phyloP scores from a whole-genome alignment of 2,888 invertebrate species.

The Nomada ruficornis region DNA sequence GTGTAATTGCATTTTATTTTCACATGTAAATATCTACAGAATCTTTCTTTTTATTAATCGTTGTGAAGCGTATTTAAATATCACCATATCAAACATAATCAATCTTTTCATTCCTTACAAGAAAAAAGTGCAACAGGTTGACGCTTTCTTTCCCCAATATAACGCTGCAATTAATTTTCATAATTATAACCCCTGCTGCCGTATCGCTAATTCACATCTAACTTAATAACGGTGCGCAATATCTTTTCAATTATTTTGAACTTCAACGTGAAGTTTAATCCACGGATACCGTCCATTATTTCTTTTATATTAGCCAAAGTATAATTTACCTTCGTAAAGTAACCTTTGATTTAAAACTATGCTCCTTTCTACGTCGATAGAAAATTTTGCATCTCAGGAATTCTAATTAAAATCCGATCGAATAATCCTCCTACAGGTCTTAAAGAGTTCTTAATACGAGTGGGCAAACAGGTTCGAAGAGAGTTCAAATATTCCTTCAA shows the following conservation, averaged over 20 bases:
- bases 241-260: too few relatives aligned
- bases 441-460: constrained; percentile 25
- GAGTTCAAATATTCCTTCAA: constrained; percentile 23
- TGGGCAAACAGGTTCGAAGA: constrained; percentile 1
- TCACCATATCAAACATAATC: neutral
- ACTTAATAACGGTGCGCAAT: neutral
- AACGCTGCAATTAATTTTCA: neutral
- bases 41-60: too few relatives aligned
- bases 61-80: too few relatives aligned
- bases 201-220: neutral
- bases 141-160: constrained; percentile 15
- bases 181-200: too few relatives aligned
- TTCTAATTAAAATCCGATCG: constrained; percentile 33
- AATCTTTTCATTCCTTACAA: constrained; percentile 11
- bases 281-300: neutral
- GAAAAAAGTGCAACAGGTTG: constrained; percentile 49
- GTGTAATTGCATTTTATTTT: too few relatives aligned
- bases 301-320: neutral
- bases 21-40: too few relatives aligned
- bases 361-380: neutral
- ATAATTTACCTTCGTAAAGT: neutral
- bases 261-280: neutral
- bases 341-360: neutral
- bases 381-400: constrained; percentile 2
- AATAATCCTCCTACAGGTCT: constrained; percentile 1